A percentile compares a stretch with the other conserved stretches of the same genome.
These are phyloP conservation scores for Chorisops tibialis DNA, from an alignment of 2,888 invertebrate species.

Conservation along the genomic window DNA sequence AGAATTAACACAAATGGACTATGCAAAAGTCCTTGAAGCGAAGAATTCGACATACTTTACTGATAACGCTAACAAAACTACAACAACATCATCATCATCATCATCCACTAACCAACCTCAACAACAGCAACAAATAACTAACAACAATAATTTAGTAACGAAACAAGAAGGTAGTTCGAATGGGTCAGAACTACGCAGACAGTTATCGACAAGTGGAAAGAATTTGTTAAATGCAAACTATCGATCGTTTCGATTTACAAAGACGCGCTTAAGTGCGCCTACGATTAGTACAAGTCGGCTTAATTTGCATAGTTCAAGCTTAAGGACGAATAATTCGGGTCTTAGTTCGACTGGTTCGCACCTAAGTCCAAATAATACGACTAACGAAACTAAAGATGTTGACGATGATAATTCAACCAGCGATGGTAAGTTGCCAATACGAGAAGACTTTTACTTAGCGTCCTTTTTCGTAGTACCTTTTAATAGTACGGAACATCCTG, in stretches of 20 bases:
- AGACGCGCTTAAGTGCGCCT: slow-evolving; percentile 48
- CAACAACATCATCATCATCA: slow-evolving; percentile 20
- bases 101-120: slow-evolving; percentile 12
- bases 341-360: background rate
- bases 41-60: slow-evolving; percentile 25
- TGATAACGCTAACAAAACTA: slow-evolving; percentile 7
- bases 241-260: slow-evolving; percentile 49
- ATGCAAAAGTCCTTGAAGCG: slow-evolving; percentile 34
- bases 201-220: background rate
- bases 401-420: slow-evolving; percentile 10
- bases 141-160: background rate
- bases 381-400: slow-evolving; percentile 17
- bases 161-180: background rate
- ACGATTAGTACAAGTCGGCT: slow-evolving; percentile 19
- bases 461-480: no score
- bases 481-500: no score
- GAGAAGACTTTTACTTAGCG: background rate
- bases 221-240: slow-evolving; percentile 44
- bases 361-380: background rate
- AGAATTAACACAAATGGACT: slow-evolving; percentile 37
- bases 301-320: slow-evolving; percentile 10
- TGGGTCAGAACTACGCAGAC: no score
- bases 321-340: background rate
- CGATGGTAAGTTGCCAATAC: slow-evolving; percentile 16
- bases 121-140: slow-evolving; percentile 11